These are phyloP conservation scores for Samia ricini DNA, from an alignment of 1,140 invertebrate genomes.

Conservation along the genomic window DNA sequence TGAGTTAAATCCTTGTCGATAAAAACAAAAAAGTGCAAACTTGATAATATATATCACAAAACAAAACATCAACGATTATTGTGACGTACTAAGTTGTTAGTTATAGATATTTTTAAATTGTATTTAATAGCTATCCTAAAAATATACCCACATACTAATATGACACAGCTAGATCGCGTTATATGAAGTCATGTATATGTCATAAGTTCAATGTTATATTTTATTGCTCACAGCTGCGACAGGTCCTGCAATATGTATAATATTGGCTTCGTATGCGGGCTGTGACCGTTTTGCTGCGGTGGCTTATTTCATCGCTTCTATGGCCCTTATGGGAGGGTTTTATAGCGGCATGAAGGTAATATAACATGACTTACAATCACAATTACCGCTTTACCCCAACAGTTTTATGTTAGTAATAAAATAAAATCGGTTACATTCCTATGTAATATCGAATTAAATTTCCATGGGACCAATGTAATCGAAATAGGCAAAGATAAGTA, in stretches of 20 bases:
- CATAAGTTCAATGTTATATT: slow-evolving; percentile 17
- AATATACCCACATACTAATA: too few species aligned
- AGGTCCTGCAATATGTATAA: slow-evolving; percentile 69
- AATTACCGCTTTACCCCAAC: neutral
- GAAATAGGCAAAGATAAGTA: too few species aligned
- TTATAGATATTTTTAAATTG: neutral
- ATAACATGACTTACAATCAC: neutral
- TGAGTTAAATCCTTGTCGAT: neutral
- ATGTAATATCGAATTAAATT: too few species aligned
- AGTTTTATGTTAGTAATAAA: too few species aligned
- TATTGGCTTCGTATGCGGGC: slow-evolving; percentile 63
- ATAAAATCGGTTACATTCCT: too few species aligned
- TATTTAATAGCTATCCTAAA: neutral
- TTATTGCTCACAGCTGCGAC: slow-evolving; percentile 48
- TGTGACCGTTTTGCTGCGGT: slow-evolving; percentile 75
- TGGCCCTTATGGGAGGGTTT: slow-evolving; percentile 84
- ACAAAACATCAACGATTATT: neutral
- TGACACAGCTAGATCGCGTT: neutral
- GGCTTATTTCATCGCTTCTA: slow-evolving; percentile 82
- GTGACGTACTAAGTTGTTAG: neutral
- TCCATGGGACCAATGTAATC: too few species aligned
- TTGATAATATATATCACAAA: neutral
- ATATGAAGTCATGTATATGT: slow-evolving; percentile 1
- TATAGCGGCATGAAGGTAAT: slow-evolving; percentile 82
- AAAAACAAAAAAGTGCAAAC: neutral